Evolutionary conservation across 2,888 invertebrate species (phyloP), one percentile per base, ranked within the genome.

Genomic region (Pseudococcus viburni): DNA sequence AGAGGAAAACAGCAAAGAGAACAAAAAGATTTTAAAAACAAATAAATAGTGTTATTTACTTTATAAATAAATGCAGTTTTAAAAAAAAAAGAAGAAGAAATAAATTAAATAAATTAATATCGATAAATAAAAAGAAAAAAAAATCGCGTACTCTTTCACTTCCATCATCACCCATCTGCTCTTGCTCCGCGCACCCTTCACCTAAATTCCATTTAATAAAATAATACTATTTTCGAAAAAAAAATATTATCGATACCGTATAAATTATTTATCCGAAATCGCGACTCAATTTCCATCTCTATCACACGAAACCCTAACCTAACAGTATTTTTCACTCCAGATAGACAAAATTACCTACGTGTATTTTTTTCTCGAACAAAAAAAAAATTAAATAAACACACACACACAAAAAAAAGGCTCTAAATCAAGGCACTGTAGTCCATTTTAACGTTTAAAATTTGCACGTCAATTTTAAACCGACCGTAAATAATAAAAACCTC

Each of bases 31-130:
- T 48, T 51, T 55, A 85, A 51, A n/a, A 85, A 87, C 48, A 77
- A 87, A 87, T 80, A 87, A 87, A 77, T 77, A 87, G 80, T 80
- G 87, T 87, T 77, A 73, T 55, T 87, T 87, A 87, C 51, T 87
- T 80, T 77, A 87, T 77, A 80, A 87, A 87, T 87, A 87, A 87
- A 87, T 87, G 87, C 87, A 87, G 48, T 48, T 64, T 55, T n/a
- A n/a, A 55, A 55, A 55, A 55, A 55, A 55, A 55, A 55, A 59
- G 12, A 17, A 55, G 12, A 15, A 39, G 42, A 86, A 86, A 68
- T 64, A 86, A 86, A 86, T 77, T 77, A 77, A 77, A 77, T 77
- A 77, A 77, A 77, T 77, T 77, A 68, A 22, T 68, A 77, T 42
- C 77, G 77, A 77, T 77, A 77, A 77, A 77, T 77, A 77, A 73